Evolutionary conservation across 2,888 invertebrate species (phyloP).

Genomic region (Ypsolopha scabrella): DNA sequence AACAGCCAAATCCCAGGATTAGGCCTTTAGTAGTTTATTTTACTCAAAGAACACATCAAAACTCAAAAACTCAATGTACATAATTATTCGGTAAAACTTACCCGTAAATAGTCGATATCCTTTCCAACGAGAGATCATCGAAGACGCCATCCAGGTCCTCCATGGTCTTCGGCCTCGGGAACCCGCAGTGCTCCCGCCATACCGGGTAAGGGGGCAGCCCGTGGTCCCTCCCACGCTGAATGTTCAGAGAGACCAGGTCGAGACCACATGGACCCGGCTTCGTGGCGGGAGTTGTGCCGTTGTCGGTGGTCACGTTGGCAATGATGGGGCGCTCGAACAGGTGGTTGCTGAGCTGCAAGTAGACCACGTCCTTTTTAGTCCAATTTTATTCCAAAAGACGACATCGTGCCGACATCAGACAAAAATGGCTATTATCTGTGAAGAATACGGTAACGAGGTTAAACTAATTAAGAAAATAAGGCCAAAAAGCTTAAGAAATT

Average conservation of each 20-base stretch:
- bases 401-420: too few species aligned
- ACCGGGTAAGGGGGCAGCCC: constrained; percentile 83
- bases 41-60: too few species aligned
- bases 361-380: too few species aligned
- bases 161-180: constrained; percentile 73
- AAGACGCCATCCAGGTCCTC: constrained; percentile 74
- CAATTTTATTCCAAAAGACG: too few species aligned
- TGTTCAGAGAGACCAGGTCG: constrained; percentile 88
- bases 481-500: too few species aligned
- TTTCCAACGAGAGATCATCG: constrained; percentile 72
- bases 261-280: constrained; percentile 72
- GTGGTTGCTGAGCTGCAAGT: constrained; percentile 73
- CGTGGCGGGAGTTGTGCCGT: constrained; percentile 19
- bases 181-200: constrained; percentile 83
- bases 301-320: constrained; percentile 19
- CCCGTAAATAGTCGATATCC: constrained; percentile 76
- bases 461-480: too few species aligned
- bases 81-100: constrained; percentile 26
- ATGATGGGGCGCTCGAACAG: constrained; percentile 71
- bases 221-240: constrained; percentile 91
- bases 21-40: too few species aligned
- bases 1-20: too few species aligned
- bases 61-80: too few species aligned
- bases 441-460: too few species aligned
- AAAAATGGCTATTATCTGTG: too few species aligned